Evolutionary conservation across 2,888 invertebrate species (phyloP).

Genomic region (Marasmarcha lunaedactyla): DNA sequence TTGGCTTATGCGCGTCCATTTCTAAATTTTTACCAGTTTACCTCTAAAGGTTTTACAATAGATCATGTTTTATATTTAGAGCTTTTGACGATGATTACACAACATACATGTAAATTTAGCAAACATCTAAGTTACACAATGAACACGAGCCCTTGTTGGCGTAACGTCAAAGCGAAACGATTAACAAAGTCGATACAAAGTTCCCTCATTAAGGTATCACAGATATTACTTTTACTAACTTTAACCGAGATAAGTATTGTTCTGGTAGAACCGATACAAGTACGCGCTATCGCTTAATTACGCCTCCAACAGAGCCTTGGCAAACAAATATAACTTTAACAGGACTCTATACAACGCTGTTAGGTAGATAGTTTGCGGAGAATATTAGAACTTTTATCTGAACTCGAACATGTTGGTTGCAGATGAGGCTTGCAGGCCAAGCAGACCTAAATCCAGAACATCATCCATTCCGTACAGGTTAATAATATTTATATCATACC

Average conservation of each 20-base stretch:
- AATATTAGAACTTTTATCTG: conserved; percentile 14
- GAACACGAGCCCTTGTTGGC: conserved; percentile 5
- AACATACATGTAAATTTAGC: neutral
- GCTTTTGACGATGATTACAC: no score
- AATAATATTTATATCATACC: conserved; percentile 25
- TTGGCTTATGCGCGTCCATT: conserved; percentile 46
- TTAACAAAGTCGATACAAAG: conserved; percentile 65
- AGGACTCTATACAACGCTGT: conserved; percentile 24
- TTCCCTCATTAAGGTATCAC: conserved; percentile 67
- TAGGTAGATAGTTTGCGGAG: conserved; percentile 39
- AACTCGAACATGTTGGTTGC: conserved; percentile 41
- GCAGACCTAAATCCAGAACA: conserved; percentile 69
- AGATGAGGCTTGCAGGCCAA: conserved; percentile 68
- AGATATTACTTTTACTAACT: conserved; percentile 64
- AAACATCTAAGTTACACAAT: conserved; percentile 18
- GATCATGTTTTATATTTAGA: neutral
- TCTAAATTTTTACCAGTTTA: conserved; percentile 22
- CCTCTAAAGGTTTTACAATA: no score
- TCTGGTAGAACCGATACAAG: conserved; percentile 57
- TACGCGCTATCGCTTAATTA: conserved; percentile 63
- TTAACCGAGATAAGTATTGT: conserved; percentile 62
- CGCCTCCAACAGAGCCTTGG: conserved; percentile 21
- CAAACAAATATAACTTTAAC: neutral
- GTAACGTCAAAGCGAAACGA: conserved; percentile 26
- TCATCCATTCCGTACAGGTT: conserved; percentile 67